phyloP scores from a whole-genome alignment of 2,888 invertebrate species.

The Azorinus chamasolen region DNA sequence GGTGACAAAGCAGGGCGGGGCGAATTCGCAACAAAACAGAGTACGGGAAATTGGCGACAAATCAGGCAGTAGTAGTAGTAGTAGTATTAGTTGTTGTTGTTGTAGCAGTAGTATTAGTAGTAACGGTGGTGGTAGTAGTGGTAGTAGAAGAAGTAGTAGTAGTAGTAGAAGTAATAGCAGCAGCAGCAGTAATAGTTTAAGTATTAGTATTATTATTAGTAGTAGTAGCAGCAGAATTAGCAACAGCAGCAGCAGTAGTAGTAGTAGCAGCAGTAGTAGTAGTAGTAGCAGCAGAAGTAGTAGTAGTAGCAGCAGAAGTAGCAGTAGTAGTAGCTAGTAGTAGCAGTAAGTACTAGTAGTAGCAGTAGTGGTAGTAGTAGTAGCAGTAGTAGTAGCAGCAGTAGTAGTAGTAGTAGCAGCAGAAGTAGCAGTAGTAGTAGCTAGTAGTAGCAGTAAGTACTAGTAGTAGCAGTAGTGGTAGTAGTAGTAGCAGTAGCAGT shows the following conservation, averaged over 20 bases:
- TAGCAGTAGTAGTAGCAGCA: not conserved
- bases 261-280: constrained; percentile 1
- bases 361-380: not conserved
- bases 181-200: not conserved
- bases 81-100: not conserved
- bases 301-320: not conserved
- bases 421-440: not conserved
- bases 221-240: not conserved
- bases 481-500: not conserved
- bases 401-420: constrained; percentile 3
- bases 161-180: not conserved
- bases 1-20: no score
- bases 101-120: constrained; percentile 1
- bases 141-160: constrained; percentile 3
- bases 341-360: not conserved
- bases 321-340: not conserved
- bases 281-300: not conserved
- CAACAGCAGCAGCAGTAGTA: not conserved
- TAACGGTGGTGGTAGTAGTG: not conserved
- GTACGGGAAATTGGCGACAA: no score
- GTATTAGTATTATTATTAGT: not conserved
- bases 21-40: no score
- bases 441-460: not conserved
- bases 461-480: not conserved
- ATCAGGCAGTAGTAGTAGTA: constrained; percentile 5